A percentile compares a stretch with the other conserved stretches of the same genome.
Conservation (phyloP, 2,113 vertebrate species). For the Terrapene triunguis region DNA sequence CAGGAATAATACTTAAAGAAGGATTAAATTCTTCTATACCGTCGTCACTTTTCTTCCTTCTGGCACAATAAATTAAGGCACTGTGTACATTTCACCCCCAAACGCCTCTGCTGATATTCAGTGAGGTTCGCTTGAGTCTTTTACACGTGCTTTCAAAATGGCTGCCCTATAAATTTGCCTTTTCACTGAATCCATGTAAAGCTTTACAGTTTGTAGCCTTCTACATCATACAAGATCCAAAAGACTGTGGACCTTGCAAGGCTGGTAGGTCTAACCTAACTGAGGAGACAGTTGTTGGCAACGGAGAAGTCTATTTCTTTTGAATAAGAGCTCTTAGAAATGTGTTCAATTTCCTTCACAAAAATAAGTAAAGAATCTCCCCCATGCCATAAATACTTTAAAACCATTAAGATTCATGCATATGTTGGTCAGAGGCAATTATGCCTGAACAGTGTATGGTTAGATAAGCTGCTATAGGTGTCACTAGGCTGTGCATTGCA, state of each 20-base stretch:
- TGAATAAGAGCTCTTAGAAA: conserved; percentile 17
- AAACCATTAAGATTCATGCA: conserved; percentile 40
- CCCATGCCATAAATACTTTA: conserved; percentile 42
- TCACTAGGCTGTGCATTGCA: conserved; percentile 15
- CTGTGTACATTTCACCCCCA: conserved; percentile 38
- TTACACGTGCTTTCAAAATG: conserved; percentile 56
- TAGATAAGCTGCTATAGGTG: conserved; percentile 36
- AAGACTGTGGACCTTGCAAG: conserved; percentile 34
- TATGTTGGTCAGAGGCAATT: neutral
- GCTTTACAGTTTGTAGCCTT: conserved; percentile 12
- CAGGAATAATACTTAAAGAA: conserved; percentile 79
- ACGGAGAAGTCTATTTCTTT: neutral
- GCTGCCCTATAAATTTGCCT: conserved; percentile 38
- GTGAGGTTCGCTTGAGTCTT: conserved; percentile 45
- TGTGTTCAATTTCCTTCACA: conserved; percentile 63
- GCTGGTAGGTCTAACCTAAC: conserved; percentile 31
- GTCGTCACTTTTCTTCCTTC: conserved; percentile 65
- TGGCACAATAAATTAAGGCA: conserved; percentile 63
- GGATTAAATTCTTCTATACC: conserved; percentile 68
- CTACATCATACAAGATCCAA: neutral
- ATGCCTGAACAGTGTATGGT: fast-evolving
- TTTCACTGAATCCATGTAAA: conserved; percentile 48
- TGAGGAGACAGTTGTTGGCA: conserved; percentile 54
- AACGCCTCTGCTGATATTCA: conserved; percentile 51
- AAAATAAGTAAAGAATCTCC: conserved; percentile 38